These are phyloP conservation scores for Corydoras maculifer DNA, from an alignment of 2,113 vertebrate species.

Conservation along the genomic window DNA sequence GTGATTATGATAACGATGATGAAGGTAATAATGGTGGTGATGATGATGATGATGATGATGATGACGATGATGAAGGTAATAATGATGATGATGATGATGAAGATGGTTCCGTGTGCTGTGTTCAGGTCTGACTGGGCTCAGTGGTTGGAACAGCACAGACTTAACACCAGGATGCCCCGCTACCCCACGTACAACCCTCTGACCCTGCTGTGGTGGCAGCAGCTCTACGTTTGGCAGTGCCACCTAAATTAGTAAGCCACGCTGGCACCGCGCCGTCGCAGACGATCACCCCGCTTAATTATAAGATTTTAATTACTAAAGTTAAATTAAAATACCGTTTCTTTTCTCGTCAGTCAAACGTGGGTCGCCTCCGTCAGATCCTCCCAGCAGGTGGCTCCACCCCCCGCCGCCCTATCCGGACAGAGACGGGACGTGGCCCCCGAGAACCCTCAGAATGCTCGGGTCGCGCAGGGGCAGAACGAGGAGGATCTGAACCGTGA, in stretches of 20 bases:
- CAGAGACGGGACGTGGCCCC: conserved; percentile 72
- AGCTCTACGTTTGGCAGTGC: conserved; percentile 92
- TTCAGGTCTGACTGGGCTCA: conserved; percentile 24
- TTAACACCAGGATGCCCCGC: conserved; percentile 48
- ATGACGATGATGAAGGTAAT: too few relatives aligned
- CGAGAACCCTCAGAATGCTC: conserved; percentile 57
- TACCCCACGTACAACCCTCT: conserved; percentile 81
- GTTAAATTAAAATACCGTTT: background rate
- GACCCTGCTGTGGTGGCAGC: conserved; percentile 94
- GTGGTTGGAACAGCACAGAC: conserved; percentile 63
- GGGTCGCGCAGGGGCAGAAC: conserved; percentile 75
- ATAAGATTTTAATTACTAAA: background rate
- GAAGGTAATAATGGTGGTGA: too few relatives aligned
- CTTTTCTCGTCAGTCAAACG: conserved; percentile 66
- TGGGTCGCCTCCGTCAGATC: conserved; percentile 73
- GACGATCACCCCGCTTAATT: background rate
- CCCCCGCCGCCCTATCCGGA: conserved; percentile 48
- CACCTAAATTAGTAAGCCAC: conserved; percentile 94
- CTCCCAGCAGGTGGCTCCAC: conserved; percentile 50
- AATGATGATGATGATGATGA: too few relatives aligned
- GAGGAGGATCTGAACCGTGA: conserved; percentile 92
- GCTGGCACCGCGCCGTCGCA: conserved; percentile 31
- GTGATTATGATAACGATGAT: too few relatives aligned
- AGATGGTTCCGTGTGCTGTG: background rate
- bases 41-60: too few relatives aligned